Evolutionary conservation across 2,888 invertebrate species (phyloP), one percentile per base, ranked within the genome.

Genomic region (Lacanobia wlatinum): DNA sequence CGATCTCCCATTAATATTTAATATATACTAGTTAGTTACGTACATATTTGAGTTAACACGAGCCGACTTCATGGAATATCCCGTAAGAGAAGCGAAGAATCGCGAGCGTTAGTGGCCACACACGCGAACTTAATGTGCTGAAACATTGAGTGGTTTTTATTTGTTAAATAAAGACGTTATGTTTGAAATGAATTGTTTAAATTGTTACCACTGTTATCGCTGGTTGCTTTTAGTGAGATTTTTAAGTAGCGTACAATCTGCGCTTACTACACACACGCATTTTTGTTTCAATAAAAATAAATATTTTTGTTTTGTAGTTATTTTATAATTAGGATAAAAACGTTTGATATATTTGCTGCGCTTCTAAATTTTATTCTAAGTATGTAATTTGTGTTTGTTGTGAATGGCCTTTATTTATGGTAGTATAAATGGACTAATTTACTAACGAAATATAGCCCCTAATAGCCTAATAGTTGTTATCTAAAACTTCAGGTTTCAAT

Each of bases 1-100:
- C 91, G 89, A 91, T 87, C 87, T 71, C 85, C 79, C 89, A 92
- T 92, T 91, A 92, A 90, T 91, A 91, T 93, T 91, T 88, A 90
- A 91, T 88, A 89, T 77, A 74, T 67, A 78, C 73, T 84, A 78
- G 79, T 80, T 80, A 83, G 73, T 80, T 80, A 87, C 87, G 87
- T 90, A 89, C 87, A 89, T 90, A 87, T 90, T 87, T 88, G 70
- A 85, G 78, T 80, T 73, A 84, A 66, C 70, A 75, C 70, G 62
- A 62, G 83, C 78, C 80, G 80, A 72, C 78, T 76, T 75, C 76
- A 46, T 73, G 80, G 70, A 72, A 70, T 73, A 78, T 86, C 84
- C 77, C 81, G 84, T 84, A 84, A 83, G 68, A 76, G 74, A 70
- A 67, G 74, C 74, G 74, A 73, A 80, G 70, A 77, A 78, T 77